Evolutionary conservation across 2,888 invertebrate species (phyloP), one percentile per base, ranked within the genome.

Genomic region (Ditula angustiorana): DNA sequence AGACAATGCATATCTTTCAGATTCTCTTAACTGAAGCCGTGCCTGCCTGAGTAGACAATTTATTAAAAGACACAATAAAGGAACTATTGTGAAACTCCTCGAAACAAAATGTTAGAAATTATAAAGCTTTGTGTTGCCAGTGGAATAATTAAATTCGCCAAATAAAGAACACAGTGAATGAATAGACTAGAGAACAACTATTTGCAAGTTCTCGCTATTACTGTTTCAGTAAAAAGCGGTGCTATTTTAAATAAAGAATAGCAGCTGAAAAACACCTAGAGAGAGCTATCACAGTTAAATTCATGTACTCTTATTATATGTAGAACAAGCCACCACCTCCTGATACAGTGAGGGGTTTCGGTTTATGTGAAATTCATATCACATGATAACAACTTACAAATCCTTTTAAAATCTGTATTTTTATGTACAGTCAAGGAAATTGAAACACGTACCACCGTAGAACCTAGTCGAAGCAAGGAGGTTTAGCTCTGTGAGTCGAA

Each of bases 131-230:
- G 77, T 78, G 79, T 77, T 71, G 71, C 67, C 69, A 73, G 74
- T 75, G 74, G 74, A 74, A 79, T 80, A 80, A 80, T 80, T 79
- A 79, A 80, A 77, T 78, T 75, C 75, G 63, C 72, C 73, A 69
- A 75, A 75, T 75, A 79, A 74, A 77, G 70, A 70, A 52, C 53
- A 47, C 52, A 59, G 50, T 50, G 67, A 67, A 69, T 63, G 69
- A 74, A 70, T 62, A 67, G 67, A 67, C 50, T 21, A 21, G 21
- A 50, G 19, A 72, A 71, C 71, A 67, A 75, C 74, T 74, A 76
- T 78, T 73, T 72, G 68, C 68, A 64, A 61, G 72, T 61, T 67
- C 53, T 57, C 21, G 37, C 56, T 49, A 57, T 70, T 69, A 67
- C 67, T 72, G 70, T 69, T 70, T 66, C 49, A 62, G 57, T 33